These are phyloP conservation scores for Clytia hemisphaerica DNA, from an alignment of 30 jellyfish, hydroid and myxozoan species.

Conservation along the genomic window DNA sequence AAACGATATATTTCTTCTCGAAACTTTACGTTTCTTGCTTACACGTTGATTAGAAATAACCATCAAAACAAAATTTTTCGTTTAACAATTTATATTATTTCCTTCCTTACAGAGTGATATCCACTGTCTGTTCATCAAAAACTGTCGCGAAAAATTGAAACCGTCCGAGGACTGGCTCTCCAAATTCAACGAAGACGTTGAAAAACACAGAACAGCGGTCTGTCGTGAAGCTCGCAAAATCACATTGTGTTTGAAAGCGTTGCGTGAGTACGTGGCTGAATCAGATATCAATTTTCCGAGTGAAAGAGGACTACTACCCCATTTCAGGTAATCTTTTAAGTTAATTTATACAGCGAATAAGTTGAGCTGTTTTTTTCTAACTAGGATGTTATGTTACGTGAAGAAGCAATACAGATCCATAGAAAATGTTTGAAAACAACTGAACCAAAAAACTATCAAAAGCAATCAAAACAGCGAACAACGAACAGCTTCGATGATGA, in stretches of 20 bases:
- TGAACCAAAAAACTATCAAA: no score
- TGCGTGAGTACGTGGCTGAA: slow-evolving; percentile 80
- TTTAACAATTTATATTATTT: background rate
- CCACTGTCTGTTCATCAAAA: slow-evolving; percentile 59
- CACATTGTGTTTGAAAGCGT: slow-evolving; percentile 63
- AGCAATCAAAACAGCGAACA: no score
- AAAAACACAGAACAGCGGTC: slow-evolving; percentile 17
- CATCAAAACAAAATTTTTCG: no score
- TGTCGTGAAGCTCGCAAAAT: slow-evolving; percentile 62
- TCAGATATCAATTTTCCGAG: slow-evolving; percentile 66
- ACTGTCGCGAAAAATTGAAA: slow-evolving; percentile 62
- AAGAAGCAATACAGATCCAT: no score
- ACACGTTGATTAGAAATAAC: no score
- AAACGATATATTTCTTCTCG: no score
- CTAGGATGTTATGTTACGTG: no score
- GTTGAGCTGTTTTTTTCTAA: no score
- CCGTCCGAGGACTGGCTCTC: slow-evolving; percentile 65
- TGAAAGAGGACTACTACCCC: slow-evolving; percentile 76
- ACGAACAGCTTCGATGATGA: no score
- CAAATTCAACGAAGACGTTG: background rate
- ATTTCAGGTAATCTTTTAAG: slow-evolving; percentile 47
- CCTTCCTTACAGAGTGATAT: slow-evolving; percentile 51
- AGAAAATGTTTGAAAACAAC: no score
- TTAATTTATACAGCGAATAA: background rate
- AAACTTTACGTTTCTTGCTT: no score